These are phyloP conservation scores for Diadumene lineata DNA, from an alignment of 92 coral and sea anemone species.

Conservation along the genomic window DNA sequence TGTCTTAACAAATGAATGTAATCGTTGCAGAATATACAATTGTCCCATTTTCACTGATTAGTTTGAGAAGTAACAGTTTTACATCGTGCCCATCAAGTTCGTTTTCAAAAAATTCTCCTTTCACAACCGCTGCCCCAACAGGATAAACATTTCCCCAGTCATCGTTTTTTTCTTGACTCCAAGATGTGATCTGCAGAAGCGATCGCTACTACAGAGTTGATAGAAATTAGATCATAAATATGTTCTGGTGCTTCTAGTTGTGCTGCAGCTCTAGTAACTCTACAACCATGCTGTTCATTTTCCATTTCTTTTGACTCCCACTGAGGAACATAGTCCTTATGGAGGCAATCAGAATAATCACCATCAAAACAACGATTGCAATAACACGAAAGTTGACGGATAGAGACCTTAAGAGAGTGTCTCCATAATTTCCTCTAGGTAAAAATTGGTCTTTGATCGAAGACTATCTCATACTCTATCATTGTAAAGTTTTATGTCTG, in stretches of 20 bases:
- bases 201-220: neutral
- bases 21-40: neutral
- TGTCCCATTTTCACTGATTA: neutral
- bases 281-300: no score
- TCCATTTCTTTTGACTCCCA: no score
- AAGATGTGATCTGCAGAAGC: neutral
- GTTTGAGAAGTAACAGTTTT: no score
- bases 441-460: slow-evolving; percentile 18
- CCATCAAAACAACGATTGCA: neutral
- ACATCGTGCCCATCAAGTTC: no score
- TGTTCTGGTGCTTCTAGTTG: neutral
- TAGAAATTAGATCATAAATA: neutral
- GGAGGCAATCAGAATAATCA: neutral
- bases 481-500: slow-evolving; percentile 9
- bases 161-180: neutral
- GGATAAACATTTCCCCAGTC: neutral
- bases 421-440: slow-evolving; percentile 6
- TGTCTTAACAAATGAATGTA: neutral
- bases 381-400: neutral
- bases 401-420: neutral
- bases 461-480: slow-evolving; percentile 23
- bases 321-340: neutral
- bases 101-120: neutral
- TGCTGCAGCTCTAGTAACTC: no score
- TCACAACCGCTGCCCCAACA: neutral